Percentiles rank a stretch among this genome's conserved stretches.
These are phyloP conservation scores for Dissostichus mawsoni DNA, from an alignment of 2,113 vertebrate species.

Conservation along the genomic window DNA sequence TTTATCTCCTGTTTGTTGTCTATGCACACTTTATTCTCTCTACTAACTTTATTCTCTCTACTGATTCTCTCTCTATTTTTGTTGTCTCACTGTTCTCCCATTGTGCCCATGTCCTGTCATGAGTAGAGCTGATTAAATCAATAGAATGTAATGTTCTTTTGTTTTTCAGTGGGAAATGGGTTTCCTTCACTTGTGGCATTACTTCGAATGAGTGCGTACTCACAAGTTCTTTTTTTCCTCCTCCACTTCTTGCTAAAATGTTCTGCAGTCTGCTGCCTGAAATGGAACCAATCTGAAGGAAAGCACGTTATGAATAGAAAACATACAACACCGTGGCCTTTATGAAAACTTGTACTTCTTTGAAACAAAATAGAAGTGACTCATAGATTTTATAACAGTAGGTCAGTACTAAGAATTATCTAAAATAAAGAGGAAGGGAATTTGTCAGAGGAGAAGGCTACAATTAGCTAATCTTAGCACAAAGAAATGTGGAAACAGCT, in stretches of 20 bases:
- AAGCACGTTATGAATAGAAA: not conserved
- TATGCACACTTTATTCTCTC: not conserved
- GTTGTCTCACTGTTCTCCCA: not conserved
- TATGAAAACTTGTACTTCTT: not conserved
- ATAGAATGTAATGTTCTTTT: conserved; percentile 17
- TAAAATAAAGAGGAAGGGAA: not conserved
- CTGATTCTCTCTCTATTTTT: not conserved
- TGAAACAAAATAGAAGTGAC: not conserved
- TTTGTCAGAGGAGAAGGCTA: not conserved
- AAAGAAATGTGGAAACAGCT: too few relatives aligned
- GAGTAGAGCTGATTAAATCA: not conserved
- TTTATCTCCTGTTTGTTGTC: not conserved
- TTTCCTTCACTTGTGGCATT: conserved; percentile 2
- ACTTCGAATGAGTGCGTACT: not conserved
- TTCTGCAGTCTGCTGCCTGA: not conserved
- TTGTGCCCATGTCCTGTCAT: not conserved
- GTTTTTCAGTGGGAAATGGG: not conserved
- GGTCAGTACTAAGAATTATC: not conserved
- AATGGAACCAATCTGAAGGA: not conserved
- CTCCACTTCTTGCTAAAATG: not conserved
- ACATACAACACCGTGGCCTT: not conserved
- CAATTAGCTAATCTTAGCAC: too few relatives aligned
- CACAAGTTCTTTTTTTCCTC: not conserved
- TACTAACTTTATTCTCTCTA: not conserved
- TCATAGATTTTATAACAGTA: not conserved